A percentile compares a stretch with the other conserved stretches of the same genome.
Conservation (phyloP, 92 coral and sea anemone genomes). For the Ricordea florida region DNA sequence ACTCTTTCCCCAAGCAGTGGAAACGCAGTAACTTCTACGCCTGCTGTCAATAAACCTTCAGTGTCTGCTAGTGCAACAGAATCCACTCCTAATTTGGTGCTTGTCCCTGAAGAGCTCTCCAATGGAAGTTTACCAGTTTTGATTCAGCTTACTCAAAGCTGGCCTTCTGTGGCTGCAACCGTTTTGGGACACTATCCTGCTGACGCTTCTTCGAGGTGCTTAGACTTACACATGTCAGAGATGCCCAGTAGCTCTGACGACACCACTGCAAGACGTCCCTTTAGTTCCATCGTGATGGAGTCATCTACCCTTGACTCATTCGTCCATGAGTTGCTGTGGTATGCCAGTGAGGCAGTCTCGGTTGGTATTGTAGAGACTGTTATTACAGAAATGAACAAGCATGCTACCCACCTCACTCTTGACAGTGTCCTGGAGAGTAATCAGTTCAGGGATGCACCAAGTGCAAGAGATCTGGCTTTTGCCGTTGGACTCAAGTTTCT, state of each 20-base stretch:
- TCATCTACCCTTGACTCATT: conserved; percentile 72
- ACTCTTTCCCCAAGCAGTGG: background rate
- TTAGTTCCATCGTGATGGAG: conserved; percentile 18
- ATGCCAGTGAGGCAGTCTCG: conserved; percentile 72
- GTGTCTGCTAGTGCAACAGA: background rate
- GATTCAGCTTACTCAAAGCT: conserved; percentile 77
- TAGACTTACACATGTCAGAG: conserved; percentile 30
- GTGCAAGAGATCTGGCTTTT: conserved; percentile 59
- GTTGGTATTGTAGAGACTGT: conserved; percentile 77
- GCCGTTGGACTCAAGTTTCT: conserved; percentile 77
- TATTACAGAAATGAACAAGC: conserved; percentile 76
- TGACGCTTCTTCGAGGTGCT: conserved; percentile 25
- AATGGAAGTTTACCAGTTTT: conserved; percentile 63
- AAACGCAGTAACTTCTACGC: conserved; percentile 17
- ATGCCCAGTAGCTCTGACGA: conserved; percentile 9
- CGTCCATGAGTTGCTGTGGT: conserved; percentile 71
- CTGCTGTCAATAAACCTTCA: conserved; percentile 9
- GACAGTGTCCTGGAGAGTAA: conserved; percentile 40
- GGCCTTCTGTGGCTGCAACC: conserved; percentile 85
- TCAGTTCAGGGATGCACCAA: conserved; percentile 6
- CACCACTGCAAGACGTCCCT: background rate
- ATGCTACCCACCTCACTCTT: conserved; percentile 53
- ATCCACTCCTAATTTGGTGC: background rate
- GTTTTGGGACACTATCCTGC: conserved; percentile 71
- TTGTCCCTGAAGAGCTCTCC: conserved; percentile 4